Percentiles rank a stretch among this genome's conserved stretches.
phyloP scores from a whole-genome alignment of 2,797 vertebrate species.

The Phataginus tricuspis region DNA sequence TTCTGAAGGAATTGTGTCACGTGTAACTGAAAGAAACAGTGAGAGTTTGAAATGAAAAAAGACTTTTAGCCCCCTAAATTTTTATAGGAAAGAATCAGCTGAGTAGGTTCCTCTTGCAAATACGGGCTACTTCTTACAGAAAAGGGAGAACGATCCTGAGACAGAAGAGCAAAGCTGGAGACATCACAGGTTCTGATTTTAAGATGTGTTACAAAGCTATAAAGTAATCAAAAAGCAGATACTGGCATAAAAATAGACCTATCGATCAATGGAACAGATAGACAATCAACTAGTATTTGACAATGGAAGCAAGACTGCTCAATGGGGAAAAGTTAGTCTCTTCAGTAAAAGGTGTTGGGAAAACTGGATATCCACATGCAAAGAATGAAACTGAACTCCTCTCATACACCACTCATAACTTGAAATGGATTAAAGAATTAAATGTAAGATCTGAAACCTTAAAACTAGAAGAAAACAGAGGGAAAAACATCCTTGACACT shows the following conservation, averaged over 20 bases:
- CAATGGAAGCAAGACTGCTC: background rate
- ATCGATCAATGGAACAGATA: background rate
- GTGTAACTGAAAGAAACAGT: background rate
- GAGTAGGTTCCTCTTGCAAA: background rate
- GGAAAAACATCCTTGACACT: too few relatives aligned
- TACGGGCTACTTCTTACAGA: background rate
- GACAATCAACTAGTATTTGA: background rate
- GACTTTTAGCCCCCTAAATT: background rate
- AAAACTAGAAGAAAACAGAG: background rate
- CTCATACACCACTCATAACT: background rate
- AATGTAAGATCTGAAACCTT: background rate
- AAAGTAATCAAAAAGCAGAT: background rate
- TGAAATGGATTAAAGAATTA: too few relatives aligned
- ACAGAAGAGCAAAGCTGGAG: background rate
- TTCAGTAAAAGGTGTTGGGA: background rate
- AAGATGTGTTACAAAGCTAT: background rate
- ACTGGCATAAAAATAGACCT: background rate
- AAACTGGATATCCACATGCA: background rate
- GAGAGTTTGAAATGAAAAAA: background rate
- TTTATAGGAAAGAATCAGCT: background rate
- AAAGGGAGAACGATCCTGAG: background rate
- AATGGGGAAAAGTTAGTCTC: background rate
- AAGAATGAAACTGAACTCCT: background rate
- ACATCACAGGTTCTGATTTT: background rate
- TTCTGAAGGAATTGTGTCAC: background rate